phyloP scores from a whole-genome alignment of 2,888 invertebrate genomes.

The Catocala fraxini region DNA sequence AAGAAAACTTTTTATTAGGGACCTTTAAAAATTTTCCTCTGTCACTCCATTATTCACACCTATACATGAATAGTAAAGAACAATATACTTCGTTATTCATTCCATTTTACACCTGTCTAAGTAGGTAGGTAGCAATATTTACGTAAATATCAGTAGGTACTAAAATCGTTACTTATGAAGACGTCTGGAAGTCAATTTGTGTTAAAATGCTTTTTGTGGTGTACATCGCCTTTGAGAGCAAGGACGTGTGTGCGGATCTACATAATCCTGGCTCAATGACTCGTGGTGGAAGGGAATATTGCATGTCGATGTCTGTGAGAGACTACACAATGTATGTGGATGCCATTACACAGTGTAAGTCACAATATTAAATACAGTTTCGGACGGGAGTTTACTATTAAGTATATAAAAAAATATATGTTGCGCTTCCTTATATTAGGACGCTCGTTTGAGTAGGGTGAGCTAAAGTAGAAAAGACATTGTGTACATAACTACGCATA shows the following conservation, averaged over 20 bases:
- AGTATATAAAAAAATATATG: background rate
- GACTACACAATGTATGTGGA: constrained; percentile 14
- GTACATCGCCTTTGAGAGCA: constrained; percentile 19
- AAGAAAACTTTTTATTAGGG: too few species aligned
- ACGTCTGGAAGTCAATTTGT: constrained; percentile 31
- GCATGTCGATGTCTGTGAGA: constrained; percentile 17
- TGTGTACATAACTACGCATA: too few species aligned
- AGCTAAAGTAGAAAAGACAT: too few species aligned
- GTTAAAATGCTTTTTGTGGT: constrained; percentile 12
- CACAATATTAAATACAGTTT: constrained; percentile 19
- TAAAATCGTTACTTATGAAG: constrained; percentile 23
- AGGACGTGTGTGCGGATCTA: constrained; percentile 20
- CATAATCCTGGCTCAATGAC: constrained; percentile 33
- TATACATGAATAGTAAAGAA: too few species aligned
- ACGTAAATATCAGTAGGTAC: background rate
- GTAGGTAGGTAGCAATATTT: background rate
- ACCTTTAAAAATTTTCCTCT: too few species aligned
- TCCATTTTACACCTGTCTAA: too few species aligned
- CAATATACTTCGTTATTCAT: too few species aligned
- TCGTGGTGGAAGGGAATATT: constrained; percentile 29
- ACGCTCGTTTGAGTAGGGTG: background rate
- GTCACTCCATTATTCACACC: too few species aligned
- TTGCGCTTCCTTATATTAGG: background rate
- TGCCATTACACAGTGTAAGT: constrained; percentile 15
- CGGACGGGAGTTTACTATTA: background rate